Base-by-base conservation (phyloP, 2,888 invertebrate species). In the Mesorhabditis spiculigera region DNA sequence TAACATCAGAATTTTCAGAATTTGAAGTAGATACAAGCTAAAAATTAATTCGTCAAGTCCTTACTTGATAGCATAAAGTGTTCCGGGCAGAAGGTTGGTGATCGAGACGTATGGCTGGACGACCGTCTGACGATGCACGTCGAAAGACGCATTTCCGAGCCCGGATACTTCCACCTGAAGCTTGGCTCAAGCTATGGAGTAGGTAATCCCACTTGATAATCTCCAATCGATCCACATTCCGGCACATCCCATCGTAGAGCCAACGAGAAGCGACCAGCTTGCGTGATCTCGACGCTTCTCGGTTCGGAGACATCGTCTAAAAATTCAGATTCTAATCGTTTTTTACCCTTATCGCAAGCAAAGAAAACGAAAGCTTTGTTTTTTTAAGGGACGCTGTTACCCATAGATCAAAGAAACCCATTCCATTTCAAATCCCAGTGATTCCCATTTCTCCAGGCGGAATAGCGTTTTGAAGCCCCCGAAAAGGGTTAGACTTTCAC, bases 241-340 rank as follows among this genome's bases (percentile, higher is more conserved):
- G 86, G 86, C 44, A 79, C 77, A 58, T 83, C 82, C 86, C 86
- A 86, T 43, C 77, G 75, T 71, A 86, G 75, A 8, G 82, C 82
- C 45, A 86, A 71, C 43, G 84, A 82, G 74, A 75, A 83, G 68
- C 81, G 79, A 43, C 81, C 79, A 4, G 72, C 71, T 66, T 83
- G 78, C 58, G 77, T 82, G 42, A 84, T 76, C 69, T 78, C 72
- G 10, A 85, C 76, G 65, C 84, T 78, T 3, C 82, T 72, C 16
- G 86, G 84, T 10, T 80, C 81, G 10, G 84, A 82, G 16, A 86
- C 70, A 63, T 86, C 81, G 69, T 85, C 84, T 82, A 73, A 63
- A 82, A 70, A 4, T 13, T 41, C 8, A 4, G 16, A n/a, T 41
- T 4, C 10, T 4, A 43, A 41, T 42, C 42, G 4, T 43, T 45